These are phyloP conservation scores for Euplexia lucipara DNA, from an alignment of 2,888 invertebrate genomes.

Conservation along the genomic window DNA sequence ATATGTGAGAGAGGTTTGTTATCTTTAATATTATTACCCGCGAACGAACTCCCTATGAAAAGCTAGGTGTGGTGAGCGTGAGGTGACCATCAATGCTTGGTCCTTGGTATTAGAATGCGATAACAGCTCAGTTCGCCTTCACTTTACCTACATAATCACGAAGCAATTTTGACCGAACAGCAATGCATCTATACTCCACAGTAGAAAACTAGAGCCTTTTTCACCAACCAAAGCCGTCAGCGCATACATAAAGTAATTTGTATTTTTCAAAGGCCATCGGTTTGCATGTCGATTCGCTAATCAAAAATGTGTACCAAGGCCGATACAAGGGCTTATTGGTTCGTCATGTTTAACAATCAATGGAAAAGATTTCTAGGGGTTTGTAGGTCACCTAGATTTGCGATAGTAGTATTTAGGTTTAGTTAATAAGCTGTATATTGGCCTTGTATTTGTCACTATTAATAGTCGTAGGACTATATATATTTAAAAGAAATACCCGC, in stretches of 20 bases:
- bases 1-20: too few species aligned
- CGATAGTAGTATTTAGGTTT: slow-evolving; percentile 19
- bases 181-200: background rate
- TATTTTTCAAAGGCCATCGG: slow-evolving; percentile 32
- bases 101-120: too few species aligned
- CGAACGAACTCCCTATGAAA: too few species aligned
- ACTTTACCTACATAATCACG: too few species aligned
- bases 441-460: background rate
- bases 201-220: slow-evolving; percentile 13
- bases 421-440: slow-evolving; percentile 1
- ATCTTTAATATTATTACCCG: too few species aligned
- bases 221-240: slow-evolving; percentile 13
- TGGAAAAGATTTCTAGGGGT: slow-evolving; percentile 38
- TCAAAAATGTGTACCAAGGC: slow-evolving; percentile 47
- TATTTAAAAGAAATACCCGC: too few species aligned
- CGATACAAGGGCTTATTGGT: slow-evolving; percentile 39
- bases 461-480: background rate
- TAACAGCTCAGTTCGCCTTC: too few species aligned
- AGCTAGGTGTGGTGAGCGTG: too few species aligned
- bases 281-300: slow-evolving; percentile 51
- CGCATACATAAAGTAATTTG: slow-evolving; percentile 29
- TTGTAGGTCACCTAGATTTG: slow-evolving; percentile 52
- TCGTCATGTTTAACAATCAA: slow-evolving; percentile 50
- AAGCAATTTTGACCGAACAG: too few species aligned
- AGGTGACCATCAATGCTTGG: too few species aligned